Evolutionary conservation across 2,113 vertebrate species (phyloP), one percentile per base, ranked within the genome.

Genomic region (Pagrus major): DNA sequence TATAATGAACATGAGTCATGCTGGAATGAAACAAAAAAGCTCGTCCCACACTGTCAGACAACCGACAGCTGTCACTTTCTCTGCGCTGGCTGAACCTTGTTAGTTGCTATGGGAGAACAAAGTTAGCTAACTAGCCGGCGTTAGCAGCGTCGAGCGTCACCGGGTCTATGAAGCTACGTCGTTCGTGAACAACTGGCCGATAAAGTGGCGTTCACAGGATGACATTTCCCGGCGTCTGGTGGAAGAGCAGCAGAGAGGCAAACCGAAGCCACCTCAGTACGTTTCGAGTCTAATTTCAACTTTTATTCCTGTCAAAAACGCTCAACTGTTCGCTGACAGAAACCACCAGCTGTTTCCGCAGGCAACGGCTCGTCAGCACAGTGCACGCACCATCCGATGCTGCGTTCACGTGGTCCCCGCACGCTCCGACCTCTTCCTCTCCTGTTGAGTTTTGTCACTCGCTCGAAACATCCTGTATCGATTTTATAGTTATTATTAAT

Each of bases 1-100:
- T 99, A 89, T 99, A 99, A 84, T 99, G 98, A 71, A 99, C 94
- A 92, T 97, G 97, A 90, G 97, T 95, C 98, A 99, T 99, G 70
- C 12, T 91, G 78, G 63, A 23, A 39, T 20, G 0, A 76, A 65
- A n/a, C 46, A 73, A 65, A 29, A 59, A 63, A 47, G 12, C 15
- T n/a, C 54, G 15, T 21, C 29, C 16, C 4, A 21, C 1, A 12
- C 67, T 20, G 25, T 7, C 33, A 42, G 9, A 25, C 21, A 29
- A 2, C 27, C 5, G 7, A 51, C 44, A 75, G 31, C 20, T 25
- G 71, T 39, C 74, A 39, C 47, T 44, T 9, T 35, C 8, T 4
- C 29, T n/a, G 18, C 27, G 21, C 3, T 44, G 33, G 12, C 61
- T 15, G 39, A 51, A 9, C 75, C 55, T 21, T 44, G 9, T 9